Conservation (phyloP, 37 sponge, comb jelly and placozoan species). For the Ephydatia muelleri region DNA sequence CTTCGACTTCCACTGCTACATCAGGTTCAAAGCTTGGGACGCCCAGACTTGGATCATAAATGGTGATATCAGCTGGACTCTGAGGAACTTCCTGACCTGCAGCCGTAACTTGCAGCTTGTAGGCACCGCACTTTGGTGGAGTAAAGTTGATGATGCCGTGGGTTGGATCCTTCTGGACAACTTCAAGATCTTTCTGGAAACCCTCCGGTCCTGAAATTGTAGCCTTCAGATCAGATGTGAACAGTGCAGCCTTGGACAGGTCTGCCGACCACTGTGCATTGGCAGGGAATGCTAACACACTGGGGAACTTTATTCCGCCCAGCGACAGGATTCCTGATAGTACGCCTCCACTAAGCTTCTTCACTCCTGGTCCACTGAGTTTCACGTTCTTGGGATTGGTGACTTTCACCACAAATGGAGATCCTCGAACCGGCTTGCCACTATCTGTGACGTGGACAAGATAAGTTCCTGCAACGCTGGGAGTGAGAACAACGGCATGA, state of each 20-base stretch:
- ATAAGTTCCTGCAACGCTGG: conserved; percentile 7
- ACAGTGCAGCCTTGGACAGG: background rate
- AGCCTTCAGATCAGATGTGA: background rate
- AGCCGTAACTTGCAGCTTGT: background rate
- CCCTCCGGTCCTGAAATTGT: background rate
- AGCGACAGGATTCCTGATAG: background rate
- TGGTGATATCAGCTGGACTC: background rate
- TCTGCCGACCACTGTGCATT: background rate
- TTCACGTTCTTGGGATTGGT: background rate
- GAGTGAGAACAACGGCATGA: background rate
- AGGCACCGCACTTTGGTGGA: background rate
- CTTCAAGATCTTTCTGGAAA: background rate
- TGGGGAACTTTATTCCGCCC: background rate
- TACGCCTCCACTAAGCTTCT: background rate
- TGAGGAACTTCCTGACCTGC: background rate
- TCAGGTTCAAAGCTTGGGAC: background rate
- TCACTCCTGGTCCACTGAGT: background rate
- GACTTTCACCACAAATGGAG: conserved; percentile 29
- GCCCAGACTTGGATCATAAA: background rate
- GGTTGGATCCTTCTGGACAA: background rate
- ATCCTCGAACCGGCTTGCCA: conserved; percentile 26
- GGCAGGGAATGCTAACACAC: background rate
- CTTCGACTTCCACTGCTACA: background rate
- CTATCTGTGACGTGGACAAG: background rate
- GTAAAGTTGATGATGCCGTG: background rate